Evolutionary conservation across 2,113 vertebrate genomes (phyloP), one percentile per base, ranked within the genome.

Genomic region (Sitta europaea): DNA sequence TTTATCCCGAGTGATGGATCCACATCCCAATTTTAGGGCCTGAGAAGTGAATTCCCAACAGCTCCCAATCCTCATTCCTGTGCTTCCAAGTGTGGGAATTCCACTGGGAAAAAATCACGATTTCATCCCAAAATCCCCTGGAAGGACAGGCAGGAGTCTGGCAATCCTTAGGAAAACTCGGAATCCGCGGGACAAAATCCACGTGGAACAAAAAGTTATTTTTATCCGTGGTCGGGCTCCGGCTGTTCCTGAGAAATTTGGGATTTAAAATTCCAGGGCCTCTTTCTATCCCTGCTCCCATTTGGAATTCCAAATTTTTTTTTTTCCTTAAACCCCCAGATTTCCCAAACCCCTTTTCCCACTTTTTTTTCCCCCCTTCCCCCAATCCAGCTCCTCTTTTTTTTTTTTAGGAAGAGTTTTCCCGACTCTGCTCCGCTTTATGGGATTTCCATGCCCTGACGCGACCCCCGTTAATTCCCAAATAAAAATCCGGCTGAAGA

Each of bases 391-490:
- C 86, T 91, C 90, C 53, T 21, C 71, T 81, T 63, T 65, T 67
- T 76, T 65, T 67, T 76, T 81, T 58, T 40, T 82, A 18, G 68
- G 4, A 47, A 28, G 74, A 83, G 20, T 70, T 91, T 61, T 51
- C 53, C 89, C 33, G 10, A 59, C 67, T 71, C 91, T 83, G 82
- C 84, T 82, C 77, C 11, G 13, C 31, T 96, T 96, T 94, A 90
- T 79, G 86, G 66, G 70, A 68, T 94, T 96, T 95, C 92, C 87
- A 79, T 95, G 97, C 97, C 97, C 98, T 91, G 94, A 92, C 75
- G 73, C 91, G 97, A 98, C 97, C 98, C 97, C 97, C 95, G 83
- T 98, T 98, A 98, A 98, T 95, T 97, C n/a, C 88, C 70, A 65
- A 84, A 84, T 84, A 73, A 84, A 73, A 97, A 97, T 36, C 97